These are phyloP conservation scores for Chrysopilus asiliformis DNA, from an alignment of 2,888 invertebrate genomes.

Conservation along the genomic window DNA sequence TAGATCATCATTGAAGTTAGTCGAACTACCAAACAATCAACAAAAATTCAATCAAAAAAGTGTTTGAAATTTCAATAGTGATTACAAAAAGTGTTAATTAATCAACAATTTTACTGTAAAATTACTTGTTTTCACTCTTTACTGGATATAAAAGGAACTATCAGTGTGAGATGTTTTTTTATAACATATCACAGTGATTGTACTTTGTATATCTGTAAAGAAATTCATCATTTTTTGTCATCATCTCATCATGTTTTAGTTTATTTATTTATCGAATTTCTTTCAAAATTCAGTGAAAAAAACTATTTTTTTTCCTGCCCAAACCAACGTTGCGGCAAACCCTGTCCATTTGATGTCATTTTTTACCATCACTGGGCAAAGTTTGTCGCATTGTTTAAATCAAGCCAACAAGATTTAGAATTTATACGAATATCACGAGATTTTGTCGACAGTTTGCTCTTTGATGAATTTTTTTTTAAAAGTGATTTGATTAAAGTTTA, in stretches of 20 bases:
- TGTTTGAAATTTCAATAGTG: not conserved
- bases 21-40: constrained; percentile 6
- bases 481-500: not conserved
- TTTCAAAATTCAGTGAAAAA: constrained; percentile 4
- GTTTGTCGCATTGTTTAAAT: constrained; percentile 32
- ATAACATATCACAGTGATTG: constrained; percentile 17
- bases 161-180: constrained; percentile 14
- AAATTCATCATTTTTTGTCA: too few species aligned
- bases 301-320: too few species aligned
- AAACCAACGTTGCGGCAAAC: constrained; percentile 32
- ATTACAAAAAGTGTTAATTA: not conserved
- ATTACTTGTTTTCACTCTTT: not conserved
- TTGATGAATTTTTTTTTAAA: not conserved
- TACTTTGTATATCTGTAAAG: constrained; percentile 15
- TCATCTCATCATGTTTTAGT: too few species aligned
- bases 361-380: constrained; percentile 36
- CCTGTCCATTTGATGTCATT: constrained; percentile 28
- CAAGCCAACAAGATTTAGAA: too few species aligned
- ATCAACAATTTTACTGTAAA: not conserved
- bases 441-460: too few species aligned
- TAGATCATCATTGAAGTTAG: constrained; percentile 31
- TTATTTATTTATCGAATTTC: not conserved
- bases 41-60: not conserved
- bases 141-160: constrained; percentile 15
- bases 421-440: too few species aligned